Evolutionary conservation across 1,140 invertebrate genomes (phyloP).

Genomic region (Mycetomoellerius zeteki): DNA sequence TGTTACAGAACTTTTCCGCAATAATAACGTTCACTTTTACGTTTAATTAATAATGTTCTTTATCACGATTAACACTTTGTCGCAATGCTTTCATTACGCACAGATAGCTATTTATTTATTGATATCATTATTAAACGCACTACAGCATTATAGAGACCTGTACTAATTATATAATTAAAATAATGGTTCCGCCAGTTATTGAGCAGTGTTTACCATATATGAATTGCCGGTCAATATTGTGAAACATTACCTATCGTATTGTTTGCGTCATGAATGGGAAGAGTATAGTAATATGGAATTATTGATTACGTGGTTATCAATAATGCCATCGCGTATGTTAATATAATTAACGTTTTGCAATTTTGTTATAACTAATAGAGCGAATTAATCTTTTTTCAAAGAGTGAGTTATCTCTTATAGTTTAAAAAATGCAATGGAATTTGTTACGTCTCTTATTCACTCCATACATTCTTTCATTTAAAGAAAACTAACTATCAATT

Average conservation of each 20-base stretch:
- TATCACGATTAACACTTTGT: constrained; percentile 33
- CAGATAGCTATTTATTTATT: constrained; percentile 24
- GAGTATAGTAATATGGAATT: constrained; percentile 32
- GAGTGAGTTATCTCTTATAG: background rate
- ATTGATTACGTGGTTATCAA: constrained; percentile 27
- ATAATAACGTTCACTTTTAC: background rate
- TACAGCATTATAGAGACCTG: background rate
- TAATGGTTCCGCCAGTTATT: background rate
- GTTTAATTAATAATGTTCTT: constrained; percentile 38
- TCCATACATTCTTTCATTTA: no score
- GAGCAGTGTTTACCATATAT: constrained; percentile 14
- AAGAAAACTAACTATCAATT: no score
- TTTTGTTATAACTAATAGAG: background rate
- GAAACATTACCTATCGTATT: constrained; percentile 39
- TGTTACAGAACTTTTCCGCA: background rate
- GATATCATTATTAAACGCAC: constrained; percentile 11
- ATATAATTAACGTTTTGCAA: constrained; percentile 17
- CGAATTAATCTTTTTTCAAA: background rate
- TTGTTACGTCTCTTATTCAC: background rate
- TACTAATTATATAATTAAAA: constrained; percentile 54
- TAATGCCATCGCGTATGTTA: background rate
- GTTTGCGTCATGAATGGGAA: constrained; percentile 43
- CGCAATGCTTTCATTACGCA: constrained; percentile 14
- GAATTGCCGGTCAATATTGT: constrained; percentile 36
- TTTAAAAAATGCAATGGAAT: background rate